Evolutionary conservation across 2,797 vertebrate genomes (phyloP).

Genomic region (Holocentrus rufus): DNA sequence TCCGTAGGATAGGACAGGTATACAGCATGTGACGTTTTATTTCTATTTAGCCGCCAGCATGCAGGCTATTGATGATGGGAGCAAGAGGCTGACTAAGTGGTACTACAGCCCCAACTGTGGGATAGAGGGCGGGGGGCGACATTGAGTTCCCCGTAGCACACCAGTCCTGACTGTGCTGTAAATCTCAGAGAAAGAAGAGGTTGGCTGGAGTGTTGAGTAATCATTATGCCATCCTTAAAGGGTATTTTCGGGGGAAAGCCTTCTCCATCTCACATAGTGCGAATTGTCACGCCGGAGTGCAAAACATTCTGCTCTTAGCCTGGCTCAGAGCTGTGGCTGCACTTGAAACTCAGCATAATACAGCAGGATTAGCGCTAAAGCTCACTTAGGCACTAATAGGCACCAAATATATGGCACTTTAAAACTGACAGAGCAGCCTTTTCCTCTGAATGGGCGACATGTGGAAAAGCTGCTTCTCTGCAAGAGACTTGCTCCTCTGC

Average conservation of each 20-base stretch:
- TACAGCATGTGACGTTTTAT: slow-evolving; percentile 81
- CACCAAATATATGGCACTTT: slow-evolving; percentile 74
- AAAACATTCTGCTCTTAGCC: slow-evolving; percentile 38
- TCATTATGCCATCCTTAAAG: slow-evolving; percentile 69
- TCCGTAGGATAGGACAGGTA: slow-evolving; percentile 86
- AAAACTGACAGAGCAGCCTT: slow-evolving; percentile 71
- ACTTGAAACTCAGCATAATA: slow-evolving; percentile 52
- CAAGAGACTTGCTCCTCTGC: slow-evolving; percentile 71
- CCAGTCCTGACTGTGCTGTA: slow-evolving; percentile 72
- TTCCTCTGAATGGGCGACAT: slow-evolving; percentile 70
- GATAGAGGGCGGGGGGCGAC: slow-evolving; percentile 64
- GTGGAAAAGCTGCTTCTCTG: slow-evolving; percentile 75
- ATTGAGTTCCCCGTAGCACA: slow-evolving; percentile 77
- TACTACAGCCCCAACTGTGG: slow-evolving; percentile 41
- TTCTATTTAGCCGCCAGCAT: slow-evolving; percentile 74
- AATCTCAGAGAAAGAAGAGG: slow-evolving; percentile 43
- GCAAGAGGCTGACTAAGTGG: slow-evolving; percentile 73
- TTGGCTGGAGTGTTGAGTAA: slow-evolving; percentile 72
- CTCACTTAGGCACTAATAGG: slow-evolving; percentile 68
- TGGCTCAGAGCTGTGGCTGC: slow-evolving; percentile 45
- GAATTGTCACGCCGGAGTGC: slow-evolving; percentile 61
- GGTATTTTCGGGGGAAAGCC: slow-evolving; percentile 67
- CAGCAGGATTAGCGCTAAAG: slow-evolving; percentile 51
- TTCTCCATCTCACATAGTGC: slow-evolving; percentile 47
- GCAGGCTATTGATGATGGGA: slow-evolving; percentile 76